Base-by-base conservation (phyloP, 2,113 vertebrate species). In the Dendropsophus ebraccatus region DNA sequence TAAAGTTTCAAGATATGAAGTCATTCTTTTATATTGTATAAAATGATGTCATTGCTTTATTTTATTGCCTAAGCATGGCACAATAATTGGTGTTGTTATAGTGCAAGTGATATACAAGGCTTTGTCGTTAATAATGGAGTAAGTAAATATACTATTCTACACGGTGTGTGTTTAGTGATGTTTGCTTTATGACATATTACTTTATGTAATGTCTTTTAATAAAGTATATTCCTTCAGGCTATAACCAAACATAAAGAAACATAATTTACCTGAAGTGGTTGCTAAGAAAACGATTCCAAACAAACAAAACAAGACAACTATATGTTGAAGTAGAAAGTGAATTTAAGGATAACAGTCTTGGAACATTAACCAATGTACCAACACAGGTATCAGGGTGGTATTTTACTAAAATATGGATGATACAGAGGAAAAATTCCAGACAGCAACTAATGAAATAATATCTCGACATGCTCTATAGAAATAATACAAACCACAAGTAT, bases 151-250 rank as follows among this genome's bases (percentile, higher is more conserved):
- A 17, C 14, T 41, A 45, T 62, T 80, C 35, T 23, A 62, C 37
- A 45, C 37, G 45, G 13, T 62, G 78, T 62, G 56, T 80, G 62
- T 62, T 80, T 21, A 62, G 78, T 80, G 7, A 37, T 47, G 30
- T 80, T 80, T 80, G 78, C n/a, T 62, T 25, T 80, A 62, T 80
- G 56, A 80, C 56, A 80, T 80, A 80, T 62, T 62, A 62, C 21
- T 25, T 41, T 80, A n/a, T 62, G 78, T 56, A 80, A 80, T 45
- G n/a, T 37, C 35, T 65, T 62, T 62, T 45, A 62, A 60, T 37
- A 62, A 80, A 45, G 37, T 80, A 45, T 80, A 16, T 80, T 45
- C 23, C 78, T 28, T 47, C 13, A 35, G 78, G 78, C 78, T 47
- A 62, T 62, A 47, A 17, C n/a, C 21, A 45, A 80, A 41, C 78